Evolutionary conservation across 2,113 vertebrate species (phyloP).

Genomic region (Lutjanus erythropterus): DNA sequence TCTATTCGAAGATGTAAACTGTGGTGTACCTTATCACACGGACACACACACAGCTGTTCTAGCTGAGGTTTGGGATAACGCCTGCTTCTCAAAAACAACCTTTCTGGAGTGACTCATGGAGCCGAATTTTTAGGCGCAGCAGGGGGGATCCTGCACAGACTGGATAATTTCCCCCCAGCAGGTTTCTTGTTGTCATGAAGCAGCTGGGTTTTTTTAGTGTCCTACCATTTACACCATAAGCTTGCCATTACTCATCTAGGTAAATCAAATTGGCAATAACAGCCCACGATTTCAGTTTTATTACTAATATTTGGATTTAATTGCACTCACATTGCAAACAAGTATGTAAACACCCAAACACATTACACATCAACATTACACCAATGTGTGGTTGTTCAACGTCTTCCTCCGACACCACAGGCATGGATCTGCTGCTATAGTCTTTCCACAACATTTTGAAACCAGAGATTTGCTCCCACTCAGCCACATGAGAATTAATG

Average conservation of each 20-base stretch:
- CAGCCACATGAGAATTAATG: background rate
- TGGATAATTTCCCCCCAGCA: conserved; percentile 16
- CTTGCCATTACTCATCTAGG: background rate
- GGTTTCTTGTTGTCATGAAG: conserved; percentile 3
- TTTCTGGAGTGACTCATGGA: conserved; percentile 2
- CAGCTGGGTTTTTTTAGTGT: conserved; percentile 4
- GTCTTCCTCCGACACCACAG: background rate
- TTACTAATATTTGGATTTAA: conserved; percentile 1
- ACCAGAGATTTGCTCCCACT: background rate
- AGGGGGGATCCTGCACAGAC: background rate
- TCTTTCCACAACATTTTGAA: background rate
- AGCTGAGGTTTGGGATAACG: no score
- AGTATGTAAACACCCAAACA: background rate
- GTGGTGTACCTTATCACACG: background rate
- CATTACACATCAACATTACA: background rate
- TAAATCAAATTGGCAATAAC: conserved; percentile 1
- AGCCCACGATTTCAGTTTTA: background rate
- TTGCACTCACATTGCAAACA: background rate
- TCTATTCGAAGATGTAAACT: conserved; percentile 39
- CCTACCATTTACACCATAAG: background rate
- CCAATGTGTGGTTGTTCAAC: background rate
- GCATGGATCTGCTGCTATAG: background rate
- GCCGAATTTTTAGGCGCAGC: conserved; percentile 9
- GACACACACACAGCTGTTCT: no score
- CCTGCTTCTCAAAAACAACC: conserved; percentile 1